Base-by-base conservation (phyloP, 2,888 invertebrate genomes). In the Philaethria dido region DNA sequence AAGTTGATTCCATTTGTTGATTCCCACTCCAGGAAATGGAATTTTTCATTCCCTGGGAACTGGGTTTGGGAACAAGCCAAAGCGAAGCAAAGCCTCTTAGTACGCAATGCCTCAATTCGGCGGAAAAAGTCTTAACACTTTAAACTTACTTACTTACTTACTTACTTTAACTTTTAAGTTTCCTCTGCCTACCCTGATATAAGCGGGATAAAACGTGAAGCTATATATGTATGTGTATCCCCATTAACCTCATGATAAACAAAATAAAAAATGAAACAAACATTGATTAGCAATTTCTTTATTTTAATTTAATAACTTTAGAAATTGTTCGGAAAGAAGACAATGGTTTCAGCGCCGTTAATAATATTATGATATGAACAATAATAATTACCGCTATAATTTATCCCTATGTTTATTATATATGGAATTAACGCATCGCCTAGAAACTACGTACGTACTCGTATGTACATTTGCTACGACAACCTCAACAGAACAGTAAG, bases 261-360 rank as follows among this genome's bases (percentile, higher is more conserved):
- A 25, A 22, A 25, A n/a, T n/a, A 29, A 29, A 29, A 16, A 11
- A 8, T 3, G 13, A 33, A 16, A 89, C 83, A 78, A 82, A 75
- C 75, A 76, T 63, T 80, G 90, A 90, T 91, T 92, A 92, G 90
- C 91, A 92, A 91, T 92, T 92, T 92, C 89, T 92, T 93, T 93
- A 92, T 91, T 93, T 92, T 89, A 91, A 90, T 90, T 93, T 91
- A 93, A 93, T 93, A 93, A 95, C 95, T 95, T 95, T 95, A 95
- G 95, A 95, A 95, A 95, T 95, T 93, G 93, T 94, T 95, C 94
- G 93, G 93, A 95, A 94, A 94, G 94, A 95, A 95, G 95, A 95
- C 94, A 94, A 95, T 92, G 87, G 86, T 91, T 90, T 89, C 89
- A 90, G 91, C 89, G 84, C 89, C 86, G 80, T 95, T 94, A 89